Base-by-base conservation (phyloP, 2,113 vertebrate species). In the Tenebrosternarchus preto region DNA sequence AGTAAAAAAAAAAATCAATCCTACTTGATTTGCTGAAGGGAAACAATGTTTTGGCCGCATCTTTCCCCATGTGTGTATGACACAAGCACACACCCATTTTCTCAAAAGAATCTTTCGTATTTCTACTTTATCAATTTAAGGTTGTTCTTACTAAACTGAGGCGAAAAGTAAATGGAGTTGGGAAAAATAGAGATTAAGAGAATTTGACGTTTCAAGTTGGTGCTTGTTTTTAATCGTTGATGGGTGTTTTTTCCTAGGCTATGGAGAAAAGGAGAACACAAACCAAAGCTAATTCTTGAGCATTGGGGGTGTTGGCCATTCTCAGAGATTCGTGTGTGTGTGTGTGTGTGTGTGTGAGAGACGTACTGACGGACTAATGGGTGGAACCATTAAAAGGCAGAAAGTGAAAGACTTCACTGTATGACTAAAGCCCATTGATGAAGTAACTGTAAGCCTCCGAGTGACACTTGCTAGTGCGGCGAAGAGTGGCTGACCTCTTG, bases 391-490 rank as follows among this genome's bases (percentile, higher is more conserved):
- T 80, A 29, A 80, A 66, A 68, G 46, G 39, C 2, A 2, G 57
- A 76, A 17, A 15, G 77, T 83, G 84, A 92, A 90, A 83, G 60
- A 68, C 36, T 83, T 61, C 76, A 78, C 87, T 86, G 87, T 88
- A 86, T 88, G 87, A 91, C 90, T 73, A 11, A n/a, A 82, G 72
- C 83, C 80, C 87, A 83, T 85, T 91, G 88, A 90, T 86, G n/a
- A 70, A 87, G 85, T 87, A 83, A 89, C 87, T 88, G 88, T 87
- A 86, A 85, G 85, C n/a, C 78, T 86, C 90, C 85, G 90, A 90
- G 91, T 88, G 89, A 88, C 88, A 80, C 83, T 86, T 87, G 73
- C 81, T 82, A 76, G 73, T 74, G 73, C 24, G 33, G 25, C 85
- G 88, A 79, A 74, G 71, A 79, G 83, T 87, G 88, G 85, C 87